phyloP scores from a whole-genome alignment of 2,888 invertebrate genomes.

The Melinaea menophilus region DNA sequence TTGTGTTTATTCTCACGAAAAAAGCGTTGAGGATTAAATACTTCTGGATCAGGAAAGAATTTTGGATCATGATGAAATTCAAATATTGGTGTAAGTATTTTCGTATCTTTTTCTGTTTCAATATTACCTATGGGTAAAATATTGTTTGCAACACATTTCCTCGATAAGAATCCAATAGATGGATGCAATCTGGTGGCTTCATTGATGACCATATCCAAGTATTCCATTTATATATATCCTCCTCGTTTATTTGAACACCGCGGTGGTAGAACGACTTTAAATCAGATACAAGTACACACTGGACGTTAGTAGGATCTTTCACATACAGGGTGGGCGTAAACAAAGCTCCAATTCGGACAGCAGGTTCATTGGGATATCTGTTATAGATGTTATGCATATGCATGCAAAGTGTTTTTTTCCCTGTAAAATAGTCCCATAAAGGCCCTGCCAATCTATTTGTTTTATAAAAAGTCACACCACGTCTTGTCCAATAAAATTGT shows the following conservation, averaged over 20 bases:
- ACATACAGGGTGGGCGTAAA: conserved; percentile 36
- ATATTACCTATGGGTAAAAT: conserved; percentile 52
- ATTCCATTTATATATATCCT: conserved; percentile 43
- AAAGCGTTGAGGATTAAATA: conserved; percentile 61
- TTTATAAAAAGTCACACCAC: conserved; percentile 45
- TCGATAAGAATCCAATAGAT: conserved; percentile 43
- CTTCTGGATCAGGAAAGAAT: conserved; percentile 59
- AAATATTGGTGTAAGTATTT: conserved; percentile 45
- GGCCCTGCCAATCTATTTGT: conserved; percentile 44
- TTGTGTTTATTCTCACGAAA: conserved; percentile 35
- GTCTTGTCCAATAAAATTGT: conserved; percentile 52
- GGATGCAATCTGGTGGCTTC: conserved; percentile 51
- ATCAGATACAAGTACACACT: conserved; percentile 37
- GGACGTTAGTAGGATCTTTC: conserved; percentile 38
- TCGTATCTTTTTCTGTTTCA: conserved; percentile 47
- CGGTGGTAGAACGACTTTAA: conserved; percentile 39
- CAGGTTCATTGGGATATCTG: conserved; percentile 45
- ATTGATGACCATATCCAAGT: conserved; percentile 48
- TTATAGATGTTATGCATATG: conserved; percentile 46
- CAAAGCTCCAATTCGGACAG: conserved; percentile 44
- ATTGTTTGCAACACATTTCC: conserved; percentile 44
- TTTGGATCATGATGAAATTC: conserved; percentile 61
- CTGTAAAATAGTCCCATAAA: conserved; percentile 43
- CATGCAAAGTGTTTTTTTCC: conserved; percentile 44
- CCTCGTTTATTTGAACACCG: conserved; percentile 30